Base-by-base conservation (phyloP, 2,888 invertebrate genomes). In the Tupiocoris notatus region DNA sequence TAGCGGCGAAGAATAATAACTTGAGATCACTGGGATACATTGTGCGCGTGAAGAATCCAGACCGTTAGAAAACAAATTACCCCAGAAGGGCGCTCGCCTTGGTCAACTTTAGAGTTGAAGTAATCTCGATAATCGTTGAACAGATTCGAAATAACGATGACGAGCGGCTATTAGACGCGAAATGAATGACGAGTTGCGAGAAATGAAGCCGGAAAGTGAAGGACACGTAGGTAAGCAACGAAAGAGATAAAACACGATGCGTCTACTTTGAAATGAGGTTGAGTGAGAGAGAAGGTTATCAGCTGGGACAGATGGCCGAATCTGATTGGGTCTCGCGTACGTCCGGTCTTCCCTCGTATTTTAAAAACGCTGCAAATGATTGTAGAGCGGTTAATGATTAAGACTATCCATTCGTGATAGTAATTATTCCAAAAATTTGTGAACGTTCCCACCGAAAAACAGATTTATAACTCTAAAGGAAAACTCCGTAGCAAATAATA, bases 301-400 rank as follows among this genome's bases (percentile, higher is more conserved):
- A 61, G 24, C 21, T 23, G n/a, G 39, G 74, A 63, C 74, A 74
- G 64, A 74, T 74, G 74, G 63, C 74, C 23, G 64, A 74, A 74
- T 58, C 24, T 64, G 56, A 74, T 74, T 74, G 74, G 74, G 12
- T 3, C 39, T 39, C n/a, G n/a, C n/a, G n/a, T n/a, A n/a, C n/a
- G n/a, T n/a, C n/a, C n/a, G n/a, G n/a, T n/a, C n/a, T n/a, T n/a
- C n/a, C n/a, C n/a, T n/a, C n/a, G n/a, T n/a, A n/a, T n/a, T n/a
- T n/a, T n/a, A n/a, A n/a, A n/a, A n/a, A n/a, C n/a, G n/a, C n/a
- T n/a, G n/a, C n/a, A n/a, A n/a, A n/a, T n/a, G n/a, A n/a, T n/a
- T n/a, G n/a, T n/a, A n/a, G n/a, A n/a, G n/a, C n/a, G n/a, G n/a
- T n/a, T n/a, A n/a, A n/a, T n/a, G n/a, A n/a, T n/a, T n/a, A n/a